A percentile compares a stretch with the other conserved stretches of the same genome.
phyloP scores from a whole-genome alignment of 1,140 invertebrate species.

The Rhizoglyphus robini region DNA sequence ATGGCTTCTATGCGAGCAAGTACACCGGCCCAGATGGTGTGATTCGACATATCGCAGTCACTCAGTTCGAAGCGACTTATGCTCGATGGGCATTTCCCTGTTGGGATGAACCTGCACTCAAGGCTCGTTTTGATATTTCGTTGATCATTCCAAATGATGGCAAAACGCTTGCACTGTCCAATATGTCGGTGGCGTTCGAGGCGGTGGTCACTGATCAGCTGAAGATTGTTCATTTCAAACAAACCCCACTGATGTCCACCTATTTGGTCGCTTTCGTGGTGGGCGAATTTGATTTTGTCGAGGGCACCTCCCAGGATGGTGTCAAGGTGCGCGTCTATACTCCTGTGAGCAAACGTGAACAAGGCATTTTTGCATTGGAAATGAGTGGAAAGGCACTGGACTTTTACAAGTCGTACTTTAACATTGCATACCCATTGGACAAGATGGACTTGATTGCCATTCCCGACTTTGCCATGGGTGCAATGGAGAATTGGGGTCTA shows the following conservation, averaged over 20 bases:
- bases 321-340: conserved; percentile 68
- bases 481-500: conserved; percentile 91
- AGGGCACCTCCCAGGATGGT: conserved; percentile 60
- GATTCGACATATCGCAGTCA: conserved; percentile 70
- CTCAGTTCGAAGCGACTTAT: conserved; percentile 79
- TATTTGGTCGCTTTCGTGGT: conserved; percentile 83
- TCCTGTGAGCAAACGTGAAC: conserved; percentile 75
- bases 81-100: conserved; percentile 86
- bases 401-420: conserved; percentile 27
- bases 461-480: conserved; percentile 53
- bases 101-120: conserved; percentile 92
- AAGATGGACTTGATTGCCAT: conserved; percentile 93
- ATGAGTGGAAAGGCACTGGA: conserved; percentile 24
- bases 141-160: conserved; percentile 52
- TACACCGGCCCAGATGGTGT: conserved; percentile 48
- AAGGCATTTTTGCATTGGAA: conserved; percentile 78
- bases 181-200: conserved; percentile 51
- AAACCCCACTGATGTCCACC: conserved; percentile 87
- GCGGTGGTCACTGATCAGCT: conserved; percentile 35
- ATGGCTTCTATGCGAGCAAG: conserved; percentile 82
- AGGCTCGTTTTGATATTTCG: conserved; percentile 84
- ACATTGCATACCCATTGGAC: conserved; percentile 79
- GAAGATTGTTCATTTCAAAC: conserved; percentile 57
- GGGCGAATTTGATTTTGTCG: conserved; percentile 77
- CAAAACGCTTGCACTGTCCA: conserved; percentile 64